Evolutionary conservation across 2,797 vertebrate genomes (phyloP).

Genomic region (Vipera latastei): DNA sequence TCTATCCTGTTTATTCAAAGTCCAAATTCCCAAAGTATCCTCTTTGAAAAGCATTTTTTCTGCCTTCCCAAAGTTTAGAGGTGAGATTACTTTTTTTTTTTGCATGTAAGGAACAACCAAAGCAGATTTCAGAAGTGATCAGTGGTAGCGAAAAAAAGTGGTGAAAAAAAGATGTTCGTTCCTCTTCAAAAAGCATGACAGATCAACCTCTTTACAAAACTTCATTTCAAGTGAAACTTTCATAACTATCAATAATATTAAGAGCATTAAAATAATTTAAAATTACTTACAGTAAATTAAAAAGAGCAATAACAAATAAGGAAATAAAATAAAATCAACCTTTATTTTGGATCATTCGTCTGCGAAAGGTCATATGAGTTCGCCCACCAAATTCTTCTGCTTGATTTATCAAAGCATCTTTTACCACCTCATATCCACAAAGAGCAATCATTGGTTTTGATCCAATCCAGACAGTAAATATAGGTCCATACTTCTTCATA

Average conservation of each 20-base stretch:
- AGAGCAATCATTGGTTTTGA: constrained; percentile 42
- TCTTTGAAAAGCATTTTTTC: neutral
- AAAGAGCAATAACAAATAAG: neutral
- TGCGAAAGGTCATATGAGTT: rapidly evolving
- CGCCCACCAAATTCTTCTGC: constrained; percentile 13
- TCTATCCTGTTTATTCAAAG: neutral
- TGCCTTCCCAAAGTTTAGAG: neutral
- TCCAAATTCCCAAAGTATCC: neutral
- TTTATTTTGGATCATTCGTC: rapidly evolving
- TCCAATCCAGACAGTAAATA: neutral
- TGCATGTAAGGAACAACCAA: neutral
- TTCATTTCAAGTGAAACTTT: neutral
- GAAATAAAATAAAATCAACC: constrained; percentile 13
- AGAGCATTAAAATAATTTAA: neutral
- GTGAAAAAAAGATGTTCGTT: neutral
- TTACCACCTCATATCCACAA: constrained; percentile 30
- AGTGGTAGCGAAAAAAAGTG: neutral
- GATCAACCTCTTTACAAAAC: neutral
- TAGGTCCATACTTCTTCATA: constrained; percentile 38
- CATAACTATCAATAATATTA: neutral
- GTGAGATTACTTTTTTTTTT: neutral
- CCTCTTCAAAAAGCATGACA: neutral
- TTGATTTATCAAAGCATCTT: constrained; percentile 34
- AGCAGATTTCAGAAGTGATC: neutral
- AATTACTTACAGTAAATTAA: neutral